These are phyloP conservation scores for Octopus sinensis DNA, from an alignment of 1,140 invertebrate species.

Conservation along the genomic window DNA sequence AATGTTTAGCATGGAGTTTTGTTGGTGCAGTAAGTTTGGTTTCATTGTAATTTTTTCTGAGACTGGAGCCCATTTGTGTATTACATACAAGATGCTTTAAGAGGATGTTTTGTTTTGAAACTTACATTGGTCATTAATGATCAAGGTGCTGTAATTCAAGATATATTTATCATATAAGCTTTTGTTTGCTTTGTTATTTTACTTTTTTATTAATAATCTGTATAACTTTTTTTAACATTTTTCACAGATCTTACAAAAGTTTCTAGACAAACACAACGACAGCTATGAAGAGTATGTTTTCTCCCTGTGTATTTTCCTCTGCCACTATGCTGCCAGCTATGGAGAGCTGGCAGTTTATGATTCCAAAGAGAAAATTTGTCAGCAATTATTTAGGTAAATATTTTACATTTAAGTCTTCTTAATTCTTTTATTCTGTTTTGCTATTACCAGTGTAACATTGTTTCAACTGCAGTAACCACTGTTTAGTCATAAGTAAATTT, in stretches of 20 bases:
- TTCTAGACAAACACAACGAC: neutral
- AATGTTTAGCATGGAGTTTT: too few species aligned
- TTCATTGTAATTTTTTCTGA: too few species aligned
- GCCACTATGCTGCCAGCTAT: conserved; percentile 13
- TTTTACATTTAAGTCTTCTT: neutral
- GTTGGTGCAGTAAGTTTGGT: too few species aligned
- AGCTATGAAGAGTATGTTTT: conserved; percentile 13
- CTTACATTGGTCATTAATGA: too few species aligned
- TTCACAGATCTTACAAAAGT: conserved; percentile 9
- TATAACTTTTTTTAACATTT: neutral
- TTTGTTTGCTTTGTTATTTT: too few species aligned
- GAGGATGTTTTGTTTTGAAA: too few species aligned
- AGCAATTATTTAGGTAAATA: conserved; percentile 5
- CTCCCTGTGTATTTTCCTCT: conserved; percentile 9
- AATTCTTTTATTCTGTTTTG: neutral
- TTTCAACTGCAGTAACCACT: neutral
- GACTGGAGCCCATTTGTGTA: too few species aligned
- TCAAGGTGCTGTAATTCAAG: neutral
- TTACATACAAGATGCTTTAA: too few species aligned
- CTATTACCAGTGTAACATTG: neutral
- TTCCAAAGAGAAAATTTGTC: conserved; percentile 13
- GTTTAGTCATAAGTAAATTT: neutral
- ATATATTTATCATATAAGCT: neutral
- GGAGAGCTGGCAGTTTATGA: conserved; percentile 7
- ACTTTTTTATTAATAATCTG: too few species aligned